Percentiles rank a stretch among this genome's conserved stretches.
phyloP scores from a whole-genome alignment of 2,797 vertebrate species.

The Poeciliopsis turneri region DNA sequence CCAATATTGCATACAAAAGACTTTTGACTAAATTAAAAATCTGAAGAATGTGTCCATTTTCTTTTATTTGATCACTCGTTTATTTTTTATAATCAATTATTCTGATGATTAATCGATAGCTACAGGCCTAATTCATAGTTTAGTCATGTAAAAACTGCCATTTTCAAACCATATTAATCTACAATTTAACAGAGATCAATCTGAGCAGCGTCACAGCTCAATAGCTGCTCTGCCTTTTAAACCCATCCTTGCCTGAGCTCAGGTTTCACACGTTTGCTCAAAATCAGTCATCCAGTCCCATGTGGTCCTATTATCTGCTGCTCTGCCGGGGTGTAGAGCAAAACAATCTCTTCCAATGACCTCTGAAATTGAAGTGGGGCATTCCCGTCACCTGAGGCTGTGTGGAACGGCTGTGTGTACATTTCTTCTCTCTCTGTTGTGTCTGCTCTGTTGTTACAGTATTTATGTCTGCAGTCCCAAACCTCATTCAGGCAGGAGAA shows the following conservation, averaged over 20 bases:
- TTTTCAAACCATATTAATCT: neutral
- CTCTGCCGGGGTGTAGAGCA: conserved; percentile 36
- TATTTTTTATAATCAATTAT: too few relatives aligned
- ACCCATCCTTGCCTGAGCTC: conserved; percentile 61
- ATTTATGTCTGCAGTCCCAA: conserved; percentile 42
- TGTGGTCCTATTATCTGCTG: conserved; percentile 71
- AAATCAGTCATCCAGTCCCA: conserved; percentile 60
- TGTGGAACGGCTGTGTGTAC: conserved; percentile 18
- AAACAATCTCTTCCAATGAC: conserved; percentile 64
- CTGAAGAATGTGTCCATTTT: neutral
- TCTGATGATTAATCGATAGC: neutral
- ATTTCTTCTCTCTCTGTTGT: conserved; percentile 13
- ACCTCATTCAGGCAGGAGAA: conserved; percentile 39
- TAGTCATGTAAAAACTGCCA: neutral
- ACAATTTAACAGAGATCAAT: conserved; percentile 8
- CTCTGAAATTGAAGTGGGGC: conserved; percentile 44
- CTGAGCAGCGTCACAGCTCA: conserved; percentile 11
- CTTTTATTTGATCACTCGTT: neutral
- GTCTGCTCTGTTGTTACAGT: conserved; percentile 39
- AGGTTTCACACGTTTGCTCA: conserved; percentile 57
- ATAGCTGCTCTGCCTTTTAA: conserved; percentile 27
- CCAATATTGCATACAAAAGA: neutral
- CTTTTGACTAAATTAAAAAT: neutral
- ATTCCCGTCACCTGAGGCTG: conserved; percentile 63
- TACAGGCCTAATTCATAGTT: neutral